Percentiles rank a stretch among this genome's conserved stretches.
These are phyloP conservation scores for Falco peregrinus DNA, from an alignment of 2,797 vertebrate genomes.

Conservation along the genomic window DNA sequence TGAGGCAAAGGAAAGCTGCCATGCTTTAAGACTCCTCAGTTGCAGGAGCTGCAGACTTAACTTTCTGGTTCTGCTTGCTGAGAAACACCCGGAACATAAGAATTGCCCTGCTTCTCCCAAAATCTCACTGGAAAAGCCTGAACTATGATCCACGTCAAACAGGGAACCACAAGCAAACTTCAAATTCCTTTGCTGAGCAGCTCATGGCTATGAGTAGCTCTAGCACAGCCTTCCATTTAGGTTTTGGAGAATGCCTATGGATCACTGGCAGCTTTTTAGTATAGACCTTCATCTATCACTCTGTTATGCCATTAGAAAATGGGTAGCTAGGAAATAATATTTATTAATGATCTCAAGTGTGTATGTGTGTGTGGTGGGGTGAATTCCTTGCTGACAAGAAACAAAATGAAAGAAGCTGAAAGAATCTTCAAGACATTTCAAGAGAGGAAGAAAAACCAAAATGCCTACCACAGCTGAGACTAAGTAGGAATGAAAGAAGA, in stretches of 20 bases:
- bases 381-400: background rate
- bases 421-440: background rate
- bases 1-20: background rate
- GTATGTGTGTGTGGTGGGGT: background rate
- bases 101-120: background rate
- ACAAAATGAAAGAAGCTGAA: background rate
- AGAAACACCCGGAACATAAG: background rate
- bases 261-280: background rate
- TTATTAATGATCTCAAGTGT: background rate
- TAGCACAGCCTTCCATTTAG: background rate
- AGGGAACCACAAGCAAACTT: background rate
- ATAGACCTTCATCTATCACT: background rate
- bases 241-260: background rate
- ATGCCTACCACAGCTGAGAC: background rate
- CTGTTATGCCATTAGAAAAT: background rate
- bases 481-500: background rate
- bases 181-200: background rate
- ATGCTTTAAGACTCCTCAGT: background rate
- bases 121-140: background rate
- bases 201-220: background rate
- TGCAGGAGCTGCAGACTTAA: background rate
- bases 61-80: background rate
- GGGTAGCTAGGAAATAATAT: background rate
- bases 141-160: background rate
- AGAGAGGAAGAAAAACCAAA: background rate